These are phyloP conservation scores for Furnarius figulus DNA, from an alignment of 2,113 vertebrate species.

Conservation along the genomic window DNA sequence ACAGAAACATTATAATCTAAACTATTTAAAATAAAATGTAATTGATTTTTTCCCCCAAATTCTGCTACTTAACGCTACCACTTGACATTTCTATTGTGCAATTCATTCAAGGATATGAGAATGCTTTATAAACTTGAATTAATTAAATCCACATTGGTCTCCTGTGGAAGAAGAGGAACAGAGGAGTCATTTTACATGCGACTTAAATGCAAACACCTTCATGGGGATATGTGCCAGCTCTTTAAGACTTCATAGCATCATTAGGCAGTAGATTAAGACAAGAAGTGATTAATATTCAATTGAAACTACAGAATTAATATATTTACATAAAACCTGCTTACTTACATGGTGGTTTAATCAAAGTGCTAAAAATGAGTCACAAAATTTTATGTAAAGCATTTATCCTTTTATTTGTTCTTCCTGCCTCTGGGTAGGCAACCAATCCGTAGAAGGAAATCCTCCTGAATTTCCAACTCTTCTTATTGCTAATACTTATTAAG, in stretches of 20 bases:
- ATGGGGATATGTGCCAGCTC: background rate
- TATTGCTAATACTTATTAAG: background rate
- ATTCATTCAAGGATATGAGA: background rate
- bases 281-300: background rate
- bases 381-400: background rate
- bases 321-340: background rate
- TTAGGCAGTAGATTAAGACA: background rate
- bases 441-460: background rate
- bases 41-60: background rate
- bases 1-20: background rate
- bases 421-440: background rate
- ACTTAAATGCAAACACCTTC: background rate
- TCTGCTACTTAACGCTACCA: background rate
- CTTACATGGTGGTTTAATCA: background rate
- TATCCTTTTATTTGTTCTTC: background rate
- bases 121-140: background rate
- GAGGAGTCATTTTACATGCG: background rate
- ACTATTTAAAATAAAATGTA: background rate
- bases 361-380: background rate
- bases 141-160: constrained; percentile 4
- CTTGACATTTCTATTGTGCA: background rate
- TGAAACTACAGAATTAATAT: background rate
- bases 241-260: background rate
- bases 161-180: background rate
- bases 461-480: background rate